Evolutionary conservation across 2,888 invertebrate species (phyloP), one percentile per base, ranked within the genome.

Genomic region (Tenthredo amoena): DNA sequence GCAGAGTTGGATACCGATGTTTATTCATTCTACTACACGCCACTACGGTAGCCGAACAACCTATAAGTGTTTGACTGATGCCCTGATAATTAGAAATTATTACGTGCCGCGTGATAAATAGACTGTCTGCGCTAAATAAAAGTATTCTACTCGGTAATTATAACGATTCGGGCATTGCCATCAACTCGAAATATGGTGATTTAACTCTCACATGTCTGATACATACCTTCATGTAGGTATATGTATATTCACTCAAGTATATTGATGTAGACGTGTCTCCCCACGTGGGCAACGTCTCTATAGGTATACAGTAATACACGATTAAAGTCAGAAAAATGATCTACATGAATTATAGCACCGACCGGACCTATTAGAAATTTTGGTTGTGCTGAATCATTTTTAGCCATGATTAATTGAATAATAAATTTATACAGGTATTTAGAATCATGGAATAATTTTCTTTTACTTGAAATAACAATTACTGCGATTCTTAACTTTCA

Each of bases 71-170:
- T 81, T 81, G 81, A 81, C 40, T 43, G 77, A 88, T 88, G 88
- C 88, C 88, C 87, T 90, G 88, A 88, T 90, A 89, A 90, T 91
- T 90, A 90, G 90, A 90, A 91, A 90, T 90, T 89, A 90, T 91
- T 90, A 90, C 89, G 86, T 87, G 88, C 86, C 88, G 87, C 87
- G 88, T 90, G 90, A 90, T 89, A 89, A 89, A 90, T 89, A 88
- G 89, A 88, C 88, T 87, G 88, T 88, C 86, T 87, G 88, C 88
- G 87, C 89, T 89, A 90, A 90, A 89, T 88, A 89, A 88, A 89
- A 88, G 88, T 86, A 88, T 37, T 47, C 10, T 86, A 86, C 87
- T 88, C 87, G 87, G 87, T 90, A 90, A 90, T 90, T 90, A 90
- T 89, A 89, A 88, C 85, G 88, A 90, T 89, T 43, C 26, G 31